Base-by-base conservation (phyloP, 2,113 vertebrate species). In the Scophthalmus maximus region DNA sequence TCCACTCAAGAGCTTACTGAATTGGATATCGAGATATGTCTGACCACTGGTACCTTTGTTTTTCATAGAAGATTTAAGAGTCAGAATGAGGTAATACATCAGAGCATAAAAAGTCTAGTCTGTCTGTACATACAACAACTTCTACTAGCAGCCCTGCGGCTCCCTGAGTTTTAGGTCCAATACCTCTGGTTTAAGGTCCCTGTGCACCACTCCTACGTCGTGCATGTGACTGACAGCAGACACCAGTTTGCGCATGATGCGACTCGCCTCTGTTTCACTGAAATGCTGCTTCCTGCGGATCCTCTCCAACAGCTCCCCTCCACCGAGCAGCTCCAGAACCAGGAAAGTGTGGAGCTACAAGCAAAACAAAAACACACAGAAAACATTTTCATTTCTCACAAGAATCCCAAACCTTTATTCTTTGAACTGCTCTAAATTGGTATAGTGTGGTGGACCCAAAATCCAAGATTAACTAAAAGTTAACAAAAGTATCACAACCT, bases 211-310 rank as follows among this genome's bases (percentile, higher is more conserved):
- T 25, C 98, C 97, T 0, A 98, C 98, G 29, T 98, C 98, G 0
- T 99, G 98, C 98, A 99, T 99, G 88, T 99, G 97, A 90, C 97
- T 99, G 63, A 97, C 98, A 0, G 98, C 98, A 0, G 98, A 98
- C 58, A 98, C 97, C 40, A 99, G 95, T 58, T 93, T 96, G 68
- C 97, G 92, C 97, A 99, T 99, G 82, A 99, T 98, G 73, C 92
- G 93, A 83, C 97, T 99, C 71, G 98, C 98, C 89, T 98, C 98
- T 0, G 96, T 96, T 90, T 99, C 98, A 55, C 97, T 98, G 93
- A 99, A 99, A 87, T 96, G 95, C 27, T 96, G 93, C 92, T 99
- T 98, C 58, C 94, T 94, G 78, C 96, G 94, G 78, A 98, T 98
- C 55, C 97, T 94, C 64, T 99, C 98, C 78, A 99, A 95, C 81